Base-by-base conservation (phyloP, 2,888 invertebrate species). In the Hypena proboscidalis region DNA sequence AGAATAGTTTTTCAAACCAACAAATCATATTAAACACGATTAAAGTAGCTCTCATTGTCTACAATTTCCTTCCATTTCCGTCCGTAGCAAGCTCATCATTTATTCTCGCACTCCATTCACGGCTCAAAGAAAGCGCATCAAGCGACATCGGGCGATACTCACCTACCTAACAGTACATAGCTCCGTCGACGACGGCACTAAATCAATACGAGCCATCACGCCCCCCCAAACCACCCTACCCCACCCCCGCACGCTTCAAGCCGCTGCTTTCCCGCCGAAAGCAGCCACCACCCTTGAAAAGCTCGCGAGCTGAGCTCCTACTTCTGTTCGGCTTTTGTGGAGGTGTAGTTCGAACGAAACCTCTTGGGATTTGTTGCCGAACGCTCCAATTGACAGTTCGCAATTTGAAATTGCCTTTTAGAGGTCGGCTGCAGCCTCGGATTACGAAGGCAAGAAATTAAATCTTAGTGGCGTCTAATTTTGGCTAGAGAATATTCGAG, bases 171-270 rank as follows among this genome's bases (percentile, higher is more conserved):
- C 78, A 82, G 83, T 87, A 89, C 87, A 87, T 88, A 88, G 88
- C 87, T 80, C 72, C 86, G 87, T 85, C 90, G 90, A 90, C 90
- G 90, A 90, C 90, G 91, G 91, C 91, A 91, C 90, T 91, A 91
- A 91, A 91, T 91, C 91, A 91, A 91, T 91, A 91, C 91, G 88
- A 86, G 85, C 90, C 91, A 90, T 91, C 91, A 89, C 85, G 75
- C 85, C 83, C 82, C 77, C 77, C 74, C 58, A 70, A 71, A 61
- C 67, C 68, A 39, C 46, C 64, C 71, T 67, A 58, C 58, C 65
- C 69, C 71, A 64, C 59, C 63, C 67, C 64, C 66, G 58, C 52
- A 52, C 75, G 70, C 74, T 76, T 77, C 78, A 82, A 82, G 81
- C 85, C 76, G 74, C 73, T 79, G 81, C 80, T 84, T 86, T 87